These are phyloP conservation scores for Samia ricini DNA, from an alignment of 1,140 invertebrate species.

Conservation along the genomic window DNA sequence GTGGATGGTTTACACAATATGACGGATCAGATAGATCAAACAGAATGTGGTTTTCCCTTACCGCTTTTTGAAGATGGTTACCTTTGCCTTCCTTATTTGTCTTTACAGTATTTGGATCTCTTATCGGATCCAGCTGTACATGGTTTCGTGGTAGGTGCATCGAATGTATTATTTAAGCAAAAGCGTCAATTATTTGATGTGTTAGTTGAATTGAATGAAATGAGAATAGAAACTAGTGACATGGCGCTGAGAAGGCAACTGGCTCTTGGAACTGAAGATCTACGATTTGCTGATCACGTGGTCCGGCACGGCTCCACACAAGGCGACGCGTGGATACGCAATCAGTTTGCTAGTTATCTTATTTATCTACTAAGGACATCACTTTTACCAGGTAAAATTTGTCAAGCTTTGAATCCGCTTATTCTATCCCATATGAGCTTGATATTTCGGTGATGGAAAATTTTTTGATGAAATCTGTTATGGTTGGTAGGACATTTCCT, in stretches of 20 bases:
- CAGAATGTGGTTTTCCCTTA: slow-evolving; percentile 92
- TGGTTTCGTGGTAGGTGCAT: slow-evolving; percentile 97
- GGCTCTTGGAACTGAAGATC: slow-evolving; percentile 94
- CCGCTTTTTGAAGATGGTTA: slow-evolving; percentile 95
- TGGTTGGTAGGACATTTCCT: too few species aligned
- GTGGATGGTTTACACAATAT: slow-evolving; percentile 72
- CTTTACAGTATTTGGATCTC: slow-evolving; percentile 96
- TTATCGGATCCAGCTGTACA: slow-evolving; percentile 92
- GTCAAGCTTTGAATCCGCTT: not conserved
- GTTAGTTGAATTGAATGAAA: slow-evolving; percentile 93
- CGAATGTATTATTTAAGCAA: slow-evolving; percentile 98
- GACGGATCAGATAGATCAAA: slow-evolving; percentile 81
- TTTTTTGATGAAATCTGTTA: too few species aligned
- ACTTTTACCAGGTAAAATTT: slow-evolving; percentile 82
- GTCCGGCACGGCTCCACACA: slow-evolving; percentile 91
- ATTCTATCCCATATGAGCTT: too few species aligned
- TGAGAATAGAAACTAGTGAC: slow-evolving; percentile 93
- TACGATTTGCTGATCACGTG: slow-evolving; percentile 96
- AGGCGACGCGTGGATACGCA: slow-evolving; percentile 94
- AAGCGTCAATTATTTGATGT: slow-evolving; percentile 96
- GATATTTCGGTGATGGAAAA: too few species aligned
- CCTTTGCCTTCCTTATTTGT: slow-evolving; percentile 97
- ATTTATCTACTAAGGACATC: slow-evolving; percentile 91
- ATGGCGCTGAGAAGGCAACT: slow-evolving; percentile 89
- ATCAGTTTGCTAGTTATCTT: slow-evolving; percentile 96